Percentiles rank a stretch among this genome's conserved stretches.
Conservation (phyloP, 2,797 vertebrate species). For the Poecilia picta region DNA sequence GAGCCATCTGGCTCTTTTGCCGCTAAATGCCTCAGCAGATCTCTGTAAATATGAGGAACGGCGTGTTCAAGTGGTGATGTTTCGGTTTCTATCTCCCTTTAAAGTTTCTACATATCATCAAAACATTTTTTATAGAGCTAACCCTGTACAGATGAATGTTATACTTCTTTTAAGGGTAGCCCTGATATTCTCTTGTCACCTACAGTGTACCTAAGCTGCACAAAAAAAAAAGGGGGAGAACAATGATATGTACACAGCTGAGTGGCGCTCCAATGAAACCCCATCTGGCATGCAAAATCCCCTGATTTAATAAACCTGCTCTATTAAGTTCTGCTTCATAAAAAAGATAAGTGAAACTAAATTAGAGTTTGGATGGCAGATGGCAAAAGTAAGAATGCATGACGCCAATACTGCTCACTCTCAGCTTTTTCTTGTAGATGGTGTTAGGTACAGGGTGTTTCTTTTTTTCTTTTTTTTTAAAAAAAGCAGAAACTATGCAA, state of each 20-base stretch:
- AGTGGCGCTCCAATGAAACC: conserved; percentile 53
- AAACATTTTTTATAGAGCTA: background rate
- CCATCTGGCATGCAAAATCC: conserved; percentile 65
- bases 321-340: conserved; percentile 74
- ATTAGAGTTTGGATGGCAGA: conserved; percentile 80
- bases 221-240: conserved; percentile 33
- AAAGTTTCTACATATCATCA: background rate
- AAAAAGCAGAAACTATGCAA: conserved; percentile 28
- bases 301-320: conserved; percentile 75
- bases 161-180: background rate
- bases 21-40: conserved; percentile 3
- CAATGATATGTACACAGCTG: conserved; percentile 37
- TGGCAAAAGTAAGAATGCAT: conserved; percentile 67
- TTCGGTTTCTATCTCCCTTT: background rate
- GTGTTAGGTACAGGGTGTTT: conserved; percentile 32
- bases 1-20: background rate
- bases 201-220: conserved; percentile 32
- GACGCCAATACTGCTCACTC: conserved; percentile 43
- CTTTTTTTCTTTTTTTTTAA: background rate
- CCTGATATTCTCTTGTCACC: conserved; percentile 6
- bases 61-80: background rate
- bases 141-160: background rate
- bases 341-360: conserved; percentile 76
- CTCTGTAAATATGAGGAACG: conserved; percentile 11
- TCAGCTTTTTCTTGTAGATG: conserved; percentile 30